A percentile compares a stretch with the other conserved stretches of the same genome.
phyloP scores from a whole-genome alignment of 2,113 vertebrate genomes.

The Silurus asotus region DNA sequence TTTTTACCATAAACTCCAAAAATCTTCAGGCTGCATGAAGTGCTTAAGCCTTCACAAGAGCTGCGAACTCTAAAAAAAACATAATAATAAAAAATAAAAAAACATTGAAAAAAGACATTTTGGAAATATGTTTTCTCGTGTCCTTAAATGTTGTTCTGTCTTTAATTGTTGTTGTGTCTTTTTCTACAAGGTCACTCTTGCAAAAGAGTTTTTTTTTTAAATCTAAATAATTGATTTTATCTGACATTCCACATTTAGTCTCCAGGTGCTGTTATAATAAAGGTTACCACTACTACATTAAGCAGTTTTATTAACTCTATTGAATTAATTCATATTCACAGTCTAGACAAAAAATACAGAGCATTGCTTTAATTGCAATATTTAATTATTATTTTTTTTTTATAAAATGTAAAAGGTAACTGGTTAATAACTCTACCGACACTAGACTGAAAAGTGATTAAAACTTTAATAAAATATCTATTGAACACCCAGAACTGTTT shows the following conservation, averaged over 20 bases:
- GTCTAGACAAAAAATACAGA: neutral
- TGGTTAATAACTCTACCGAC: neutral
- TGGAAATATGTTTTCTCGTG: neutral
- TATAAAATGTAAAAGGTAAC: neutral
- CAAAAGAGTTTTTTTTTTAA: no score
- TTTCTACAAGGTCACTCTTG: no score
- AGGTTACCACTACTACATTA: neutral
- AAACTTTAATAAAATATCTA: neutral
- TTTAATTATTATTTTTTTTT: neutral
- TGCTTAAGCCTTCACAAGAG: slow-evolving; percentile 63
- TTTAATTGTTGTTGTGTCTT: no score
- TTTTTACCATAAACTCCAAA: slow-evolving; percentile 67
- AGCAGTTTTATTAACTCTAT: neutral
- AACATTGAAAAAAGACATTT: neutral
- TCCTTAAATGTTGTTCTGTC: no score
- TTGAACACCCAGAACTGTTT: neutral
- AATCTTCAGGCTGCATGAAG: slow-evolving; percentile 35
- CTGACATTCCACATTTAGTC: no score
- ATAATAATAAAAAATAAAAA: slow-evolving; percentile 8
- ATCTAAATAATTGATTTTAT: no score
- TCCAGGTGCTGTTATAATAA: no score
- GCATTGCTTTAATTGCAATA: neutral
- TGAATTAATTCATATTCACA: neutral
- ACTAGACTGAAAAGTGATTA: neutral
- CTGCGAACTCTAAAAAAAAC: slow-evolving; percentile 59